A percentile compares a stretch with the other conserved stretches of the same genome.
phyloP scores from a whole-genome alignment of 2,888 invertebrate genomes.

The Monoplex corrugatus region DNA sequence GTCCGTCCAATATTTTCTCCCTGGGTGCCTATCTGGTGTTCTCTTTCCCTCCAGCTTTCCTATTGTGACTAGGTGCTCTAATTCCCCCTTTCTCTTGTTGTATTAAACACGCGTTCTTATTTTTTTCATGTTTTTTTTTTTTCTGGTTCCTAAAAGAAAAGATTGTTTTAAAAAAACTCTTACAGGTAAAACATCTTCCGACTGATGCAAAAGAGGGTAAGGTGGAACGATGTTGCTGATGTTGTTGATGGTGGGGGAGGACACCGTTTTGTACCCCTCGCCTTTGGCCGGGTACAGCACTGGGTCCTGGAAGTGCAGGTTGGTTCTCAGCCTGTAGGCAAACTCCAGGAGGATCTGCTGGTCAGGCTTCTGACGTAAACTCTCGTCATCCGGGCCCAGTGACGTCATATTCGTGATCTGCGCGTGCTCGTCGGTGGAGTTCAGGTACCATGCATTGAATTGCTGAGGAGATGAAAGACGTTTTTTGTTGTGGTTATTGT shows the following conservation, averaged over 20 bases:
- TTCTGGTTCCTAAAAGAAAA: too few relatives aligned
- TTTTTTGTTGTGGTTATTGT: too few relatives aligned
- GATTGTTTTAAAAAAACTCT: too few relatives aligned
- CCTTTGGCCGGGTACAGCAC: conserved; percentile 41
- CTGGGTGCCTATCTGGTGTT: too few relatives aligned
- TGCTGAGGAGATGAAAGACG: background rate
- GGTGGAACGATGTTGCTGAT: conserved; percentile 53
- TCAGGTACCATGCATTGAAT: conserved; percentile 31
- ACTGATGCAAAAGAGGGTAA: conserved; percentile 49
- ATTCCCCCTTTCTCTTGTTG: too few relatives aligned
- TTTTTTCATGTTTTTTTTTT: too few relatives aligned
- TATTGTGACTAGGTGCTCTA: too few relatives aligned
- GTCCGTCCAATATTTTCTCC: too few relatives aligned
- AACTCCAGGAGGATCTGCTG: conserved; percentile 50
- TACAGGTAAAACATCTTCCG: conserved; percentile 47
- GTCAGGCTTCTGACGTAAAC: conserved; percentile 45
- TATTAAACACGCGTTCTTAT: too few relatives aligned
- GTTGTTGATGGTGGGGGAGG: conserved; percentile 50
- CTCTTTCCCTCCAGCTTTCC: too few relatives aligned
- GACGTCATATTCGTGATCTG: conserved; percentile 77
- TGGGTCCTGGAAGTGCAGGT: conserved; percentile 33
- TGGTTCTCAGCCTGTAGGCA: conserved; percentile 2
- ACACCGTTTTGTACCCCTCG: conserved; percentile 26
- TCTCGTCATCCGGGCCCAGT: conserved; percentile 23
- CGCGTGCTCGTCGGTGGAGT: conserved; percentile 37